Conservation (phyloP, 37 sponge, comb jelly and placozoan genomes). For the Cladorhizidae sp. region DNA sequence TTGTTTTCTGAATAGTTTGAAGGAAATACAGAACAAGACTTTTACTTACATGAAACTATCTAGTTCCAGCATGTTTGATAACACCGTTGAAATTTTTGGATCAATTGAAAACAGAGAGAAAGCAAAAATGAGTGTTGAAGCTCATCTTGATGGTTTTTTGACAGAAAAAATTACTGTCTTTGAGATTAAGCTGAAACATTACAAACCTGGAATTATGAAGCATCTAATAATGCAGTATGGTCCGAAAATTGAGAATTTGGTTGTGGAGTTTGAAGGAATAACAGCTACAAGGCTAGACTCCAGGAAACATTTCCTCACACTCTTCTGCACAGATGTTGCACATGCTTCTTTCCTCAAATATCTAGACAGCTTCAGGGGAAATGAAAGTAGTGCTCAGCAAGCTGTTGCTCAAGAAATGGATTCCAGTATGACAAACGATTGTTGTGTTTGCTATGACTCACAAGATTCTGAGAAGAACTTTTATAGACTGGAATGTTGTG, state of each 20-base stretch:
- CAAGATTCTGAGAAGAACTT: constrained; percentile 6
- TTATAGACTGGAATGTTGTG: constrained; percentile 63
- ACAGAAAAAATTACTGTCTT: background rate
- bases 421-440: background rate
- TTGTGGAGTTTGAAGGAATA: constrained; percentile 27
- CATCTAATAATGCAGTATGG: constrained; percentile 51
- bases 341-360: background rate
- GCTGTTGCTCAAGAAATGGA: background rate
- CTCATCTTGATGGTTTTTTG: background rate
- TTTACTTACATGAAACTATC: constrained; percentile 6
- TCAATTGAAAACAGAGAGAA: background rate
- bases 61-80: background rate
- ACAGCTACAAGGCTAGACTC: constrained; percentile 21
- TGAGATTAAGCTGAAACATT: constrained; percentile 27
- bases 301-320: constrained; percentile 34
- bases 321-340: constrained; percentile 31
- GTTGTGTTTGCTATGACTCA: constrained; percentile 37
- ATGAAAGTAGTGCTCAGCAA: background rate
- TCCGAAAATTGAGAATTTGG: constrained; percentile 10
- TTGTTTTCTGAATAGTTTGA: background rate
- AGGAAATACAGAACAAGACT: background rate
- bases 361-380: background rate
- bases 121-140: constrained; percentile 26
- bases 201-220: constrained; percentile 66
- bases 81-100: constrained; percentile 56